Evolutionary conservation across 2,113 vertebrate genomes (phyloP).

Genomic region (Ciconia boyciana): DNA sequence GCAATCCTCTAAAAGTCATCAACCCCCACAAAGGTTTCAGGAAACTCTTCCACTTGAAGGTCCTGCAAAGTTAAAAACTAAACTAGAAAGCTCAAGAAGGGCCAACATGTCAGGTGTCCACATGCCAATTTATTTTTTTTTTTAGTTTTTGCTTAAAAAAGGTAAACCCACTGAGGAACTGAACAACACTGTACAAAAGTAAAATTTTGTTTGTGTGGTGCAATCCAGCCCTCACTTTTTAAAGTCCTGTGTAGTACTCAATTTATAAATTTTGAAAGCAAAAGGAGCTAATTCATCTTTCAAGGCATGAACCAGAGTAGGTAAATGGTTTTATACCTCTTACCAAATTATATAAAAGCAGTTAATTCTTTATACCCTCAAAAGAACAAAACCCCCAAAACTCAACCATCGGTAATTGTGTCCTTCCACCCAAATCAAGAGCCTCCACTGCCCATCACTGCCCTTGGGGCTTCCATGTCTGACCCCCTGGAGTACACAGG

Average conservation of each 20-base stretch:
- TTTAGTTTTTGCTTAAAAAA: not conserved
- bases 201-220: not conserved
- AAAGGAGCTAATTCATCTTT: not conserved
- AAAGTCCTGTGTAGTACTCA: not conserved
- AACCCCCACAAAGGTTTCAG: not conserved
- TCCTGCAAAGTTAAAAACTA: not conserved
- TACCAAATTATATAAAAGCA: not conserved
- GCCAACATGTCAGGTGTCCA: not conserved
- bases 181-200: not conserved
- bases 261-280: not conserved
- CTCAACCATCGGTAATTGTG: not conserved
- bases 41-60: not conserved
- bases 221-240: not conserved
- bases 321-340: not conserved
- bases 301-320: not conserved
- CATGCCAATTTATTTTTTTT: not conserved
- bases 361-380: not conserved
- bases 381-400: not conserved
- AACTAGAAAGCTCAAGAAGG: not conserved
- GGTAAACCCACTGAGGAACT: not conserved
- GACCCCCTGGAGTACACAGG: not conserved
- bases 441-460: accelerated
- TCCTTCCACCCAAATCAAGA: not conserved
- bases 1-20: not conserved
- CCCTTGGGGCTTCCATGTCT: not conserved